phyloP scores from a whole-genome alignment of 2,797 vertebrate genomes.

The Ctenochaetus hawaiiensis region DNA sequence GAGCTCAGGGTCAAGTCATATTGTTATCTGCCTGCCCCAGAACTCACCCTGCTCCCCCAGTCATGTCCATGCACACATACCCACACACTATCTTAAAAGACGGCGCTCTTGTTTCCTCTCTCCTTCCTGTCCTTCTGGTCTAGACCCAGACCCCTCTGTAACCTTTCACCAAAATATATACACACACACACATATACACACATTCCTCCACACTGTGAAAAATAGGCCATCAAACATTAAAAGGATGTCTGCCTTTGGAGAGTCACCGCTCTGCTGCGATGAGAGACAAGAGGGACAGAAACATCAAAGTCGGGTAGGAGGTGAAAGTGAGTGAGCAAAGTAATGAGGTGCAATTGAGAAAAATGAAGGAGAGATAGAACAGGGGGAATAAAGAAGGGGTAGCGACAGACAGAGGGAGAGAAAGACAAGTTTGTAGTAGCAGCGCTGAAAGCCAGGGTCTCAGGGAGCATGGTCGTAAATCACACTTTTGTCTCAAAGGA shows the following conservation, averaged over 20 bases:
- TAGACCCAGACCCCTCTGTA: constrained; percentile 57
- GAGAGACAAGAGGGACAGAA: constrained; percentile 57
- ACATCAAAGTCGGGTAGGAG: constrained; percentile 73
- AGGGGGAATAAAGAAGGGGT: constrained; percentile 34
- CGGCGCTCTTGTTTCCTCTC: constrained; percentile 58
- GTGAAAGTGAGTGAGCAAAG: constrained; percentile 76
- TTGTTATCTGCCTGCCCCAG: constrained; percentile 25
- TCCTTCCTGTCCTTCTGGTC: constrained; percentile 57
- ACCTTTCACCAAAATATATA: constrained; percentile 32
- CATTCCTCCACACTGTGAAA: constrained; percentile 64
- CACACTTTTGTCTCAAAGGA: constrained; percentile 85
- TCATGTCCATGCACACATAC: neutral
- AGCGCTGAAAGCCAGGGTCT: constrained; percentile 76
- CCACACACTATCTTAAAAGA: neutral
- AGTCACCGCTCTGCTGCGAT: constrained; percentile 48
- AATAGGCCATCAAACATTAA: constrained; percentile 69
- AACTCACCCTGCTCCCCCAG: neutral
- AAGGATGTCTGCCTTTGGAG: constrained; percentile 62
- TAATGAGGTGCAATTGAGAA: constrained; percentile 78
- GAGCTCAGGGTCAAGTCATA: constrained; percentile 39
- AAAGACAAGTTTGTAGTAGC: constrained; percentile 76
- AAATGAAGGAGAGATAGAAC: constrained; percentile 64
- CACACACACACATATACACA: constrained; percentile 35
- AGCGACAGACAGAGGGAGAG: constrained; percentile 29
- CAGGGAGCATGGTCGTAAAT: constrained; percentile 78